Evolutionary conservation across 2,888 invertebrate genomes (phyloP).

Genomic region (Nematopogon swammerdamellus): DNA sequence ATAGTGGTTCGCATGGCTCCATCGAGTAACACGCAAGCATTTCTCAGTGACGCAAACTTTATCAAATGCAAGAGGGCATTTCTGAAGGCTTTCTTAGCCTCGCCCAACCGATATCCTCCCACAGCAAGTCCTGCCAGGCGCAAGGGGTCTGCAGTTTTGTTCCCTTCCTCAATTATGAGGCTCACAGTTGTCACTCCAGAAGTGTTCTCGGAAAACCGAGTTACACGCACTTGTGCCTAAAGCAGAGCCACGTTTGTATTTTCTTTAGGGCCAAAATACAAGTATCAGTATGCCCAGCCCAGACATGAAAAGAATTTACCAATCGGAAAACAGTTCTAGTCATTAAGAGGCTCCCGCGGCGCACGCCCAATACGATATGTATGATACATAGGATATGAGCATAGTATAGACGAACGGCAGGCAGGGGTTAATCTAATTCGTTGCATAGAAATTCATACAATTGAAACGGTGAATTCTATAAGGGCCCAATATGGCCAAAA

Average conservation of each 20-base stretch:
- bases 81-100: constrained; percentile 40
- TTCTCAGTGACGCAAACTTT: constrained; percentile 47
- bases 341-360: too few relatives aligned
- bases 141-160: constrained; percentile 23
- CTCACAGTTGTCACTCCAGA: constrained; percentile 38
- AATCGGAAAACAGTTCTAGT: too few relatives aligned
- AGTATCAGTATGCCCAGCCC: too few relatives aligned
- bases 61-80: constrained; percentile 38
- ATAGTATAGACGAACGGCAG: too few relatives aligned
- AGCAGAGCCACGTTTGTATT: constrained; percentile 45
- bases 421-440: too few relatives aligned
- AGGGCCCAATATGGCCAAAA: too few relatives aligned
- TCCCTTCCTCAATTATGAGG: constrained; percentile 34
- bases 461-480: too few relatives aligned
- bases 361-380: too few relatives aligned
- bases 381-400: too few relatives aligned
- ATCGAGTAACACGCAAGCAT: constrained; percentile 35
- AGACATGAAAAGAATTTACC: too few relatives aligned
- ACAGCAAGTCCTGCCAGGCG: constrained; percentile 39
- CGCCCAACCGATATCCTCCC: constrained; percentile 40
- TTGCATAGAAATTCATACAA: too few relatives aligned
- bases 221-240: constrained; percentile 42
- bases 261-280: too few relatives aligned
- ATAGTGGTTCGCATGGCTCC: constrained; percentile 34
- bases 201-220: constrained; percentile 36